These are phyloP conservation scores for Phyllotreta cruciferae DNA, from an alignment of 2,888 invertebrate species.

Conservation along the genomic window DNA sequence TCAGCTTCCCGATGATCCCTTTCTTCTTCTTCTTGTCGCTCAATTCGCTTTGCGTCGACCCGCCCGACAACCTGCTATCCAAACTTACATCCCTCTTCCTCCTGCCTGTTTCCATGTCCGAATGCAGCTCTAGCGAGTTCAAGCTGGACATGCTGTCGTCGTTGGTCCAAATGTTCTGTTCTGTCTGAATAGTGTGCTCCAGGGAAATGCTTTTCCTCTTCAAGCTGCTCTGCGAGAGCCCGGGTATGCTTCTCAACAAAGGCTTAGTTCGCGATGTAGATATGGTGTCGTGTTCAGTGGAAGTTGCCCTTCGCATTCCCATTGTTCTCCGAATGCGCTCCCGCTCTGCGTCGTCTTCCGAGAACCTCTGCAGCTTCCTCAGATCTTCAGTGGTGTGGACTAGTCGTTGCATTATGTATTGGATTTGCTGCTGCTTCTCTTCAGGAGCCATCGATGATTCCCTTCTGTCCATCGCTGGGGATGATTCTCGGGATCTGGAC, in stretches of 20 bases:
- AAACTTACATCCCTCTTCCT: slow-evolving; percentile 77
- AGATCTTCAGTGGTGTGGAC: slow-evolving; percentile 76
- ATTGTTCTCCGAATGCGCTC: slow-evolving; percentile 58
- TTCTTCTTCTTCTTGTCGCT: slow-evolving; percentile 77
- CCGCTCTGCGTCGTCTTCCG: slow-evolving; percentile 64
- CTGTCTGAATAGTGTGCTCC: slow-evolving; percentile 69
- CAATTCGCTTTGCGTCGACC: slow-evolving; percentile 85
- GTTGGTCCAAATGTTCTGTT: slow-evolving; percentile 80
- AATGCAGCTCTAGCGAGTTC: slow-evolving; percentile 68
- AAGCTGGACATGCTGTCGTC: slow-evolving; percentile 86
- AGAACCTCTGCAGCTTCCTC: slow-evolving; percentile 60
- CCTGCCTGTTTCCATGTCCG: slow-evolving; percentile 65
- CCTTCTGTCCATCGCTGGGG: slow-evolving; percentile 66
- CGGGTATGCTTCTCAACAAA: slow-evolving; percentile 41
- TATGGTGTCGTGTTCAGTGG: slow-evolving; percentile 71
- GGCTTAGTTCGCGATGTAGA: slow-evolving; percentile 40
- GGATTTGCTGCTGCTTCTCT: slow-evolving; percentile 55
- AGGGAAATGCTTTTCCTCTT: slow-evolving; percentile 75
- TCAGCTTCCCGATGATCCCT: slow-evolving; percentile 82
- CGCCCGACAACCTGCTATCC: slow-evolving; percentile 83
- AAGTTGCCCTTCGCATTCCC: slow-evolving; percentile 63
- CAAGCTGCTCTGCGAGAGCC: slow-evolving; percentile 61
- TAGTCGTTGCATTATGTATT: slow-evolving; percentile 67
- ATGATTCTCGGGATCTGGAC: slow-evolving; percentile 75
- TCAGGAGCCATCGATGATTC: slow-evolving; percentile 61